Evolutionary conservation across 2,113 vertebrate species (phyloP).

Genomic region (Pelobates fuscus): DNA sequence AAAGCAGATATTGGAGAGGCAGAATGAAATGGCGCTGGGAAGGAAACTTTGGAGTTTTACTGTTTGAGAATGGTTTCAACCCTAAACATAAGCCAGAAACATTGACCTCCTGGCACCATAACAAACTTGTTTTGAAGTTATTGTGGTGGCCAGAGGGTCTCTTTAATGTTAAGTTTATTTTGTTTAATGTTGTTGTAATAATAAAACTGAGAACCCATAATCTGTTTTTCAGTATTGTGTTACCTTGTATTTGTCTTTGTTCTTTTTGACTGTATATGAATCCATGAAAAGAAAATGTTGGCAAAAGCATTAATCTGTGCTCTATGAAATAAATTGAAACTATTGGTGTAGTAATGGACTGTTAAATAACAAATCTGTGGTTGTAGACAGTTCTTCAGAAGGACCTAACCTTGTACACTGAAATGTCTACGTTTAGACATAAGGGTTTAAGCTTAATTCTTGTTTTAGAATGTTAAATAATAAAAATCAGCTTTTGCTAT

Average conservation of each 20-base stretch:
- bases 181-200: not conserved
- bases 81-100: too few species aligned
- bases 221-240: not conserved
- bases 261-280: constrained; percentile 12
- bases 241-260: constrained; percentile 8
- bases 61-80: too few species aligned
- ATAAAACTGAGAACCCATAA: not conserved
- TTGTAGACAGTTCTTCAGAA: constrained; percentile 27
- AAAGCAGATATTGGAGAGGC: too few species aligned
- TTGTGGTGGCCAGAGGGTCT: too few species aligned
- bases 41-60: too few species aligned
- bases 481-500: constrained; percentile 22
- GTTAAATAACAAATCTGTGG: constrained; percentile 30
- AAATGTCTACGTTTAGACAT: too few species aligned
- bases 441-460: constrained; percentile 1
- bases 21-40: too few species aligned
- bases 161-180: too few species aligned
- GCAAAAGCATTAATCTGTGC: constrained; percentile 7
- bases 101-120: too few species aligned
- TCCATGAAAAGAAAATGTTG: constrained; percentile 11
- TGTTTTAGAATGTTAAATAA: constrained; percentile 27
- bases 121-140: too few species aligned
- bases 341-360: constrained; percentile 32
- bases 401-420: constrained; percentile 7
- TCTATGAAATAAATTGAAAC: constrained; percentile 41